Percentiles rank a stretch among this genome's conserved stretches.
phyloP scores from a whole-genome alignment of 2,113 vertebrate genomes.

The Vidua chalybeata region DNA sequence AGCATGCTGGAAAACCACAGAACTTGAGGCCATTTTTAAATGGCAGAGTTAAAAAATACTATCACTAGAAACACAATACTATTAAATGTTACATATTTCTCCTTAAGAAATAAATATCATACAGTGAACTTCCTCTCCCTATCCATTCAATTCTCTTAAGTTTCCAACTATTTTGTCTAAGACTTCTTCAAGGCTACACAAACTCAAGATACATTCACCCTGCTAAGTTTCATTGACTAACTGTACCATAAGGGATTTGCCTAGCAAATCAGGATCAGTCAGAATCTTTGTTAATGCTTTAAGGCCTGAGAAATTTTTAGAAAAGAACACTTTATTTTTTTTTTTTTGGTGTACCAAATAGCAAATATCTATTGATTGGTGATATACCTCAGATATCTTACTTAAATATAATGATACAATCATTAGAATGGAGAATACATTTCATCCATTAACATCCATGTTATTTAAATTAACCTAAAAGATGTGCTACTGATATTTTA shows the following conservation, averaged over 20 bases:
- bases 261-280: neutral
- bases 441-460: constrained; percentile 11
- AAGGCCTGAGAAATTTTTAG: neutral
- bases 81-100: neutral
- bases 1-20: fast-evolving
- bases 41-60: neutral
- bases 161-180: neutral
- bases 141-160: neutral
- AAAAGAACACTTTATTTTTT: neutral
- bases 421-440: constrained; percentile 8
- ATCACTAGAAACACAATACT: neutral
- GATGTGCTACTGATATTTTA: neutral
- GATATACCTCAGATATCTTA: neutral
- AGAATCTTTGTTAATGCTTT: neutral
- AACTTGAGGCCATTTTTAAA: neutral
- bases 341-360: neutral
- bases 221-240: neutral
- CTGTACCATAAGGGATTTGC: neutral
- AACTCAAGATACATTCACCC: neutral
- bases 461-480: constrained; percentile 41
- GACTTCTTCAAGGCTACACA: neutral
- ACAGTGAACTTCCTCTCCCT: neutral
- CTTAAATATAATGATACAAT: constrained; percentile 8
- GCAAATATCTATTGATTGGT: neutral
- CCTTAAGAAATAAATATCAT: neutral